A percentile compares a stretch with the other conserved stretches of the same genome.
phyloP scores from a whole-genome alignment of 1,140 invertebrate genomes.

The Gonioctena quinquepunctata region DNA sequence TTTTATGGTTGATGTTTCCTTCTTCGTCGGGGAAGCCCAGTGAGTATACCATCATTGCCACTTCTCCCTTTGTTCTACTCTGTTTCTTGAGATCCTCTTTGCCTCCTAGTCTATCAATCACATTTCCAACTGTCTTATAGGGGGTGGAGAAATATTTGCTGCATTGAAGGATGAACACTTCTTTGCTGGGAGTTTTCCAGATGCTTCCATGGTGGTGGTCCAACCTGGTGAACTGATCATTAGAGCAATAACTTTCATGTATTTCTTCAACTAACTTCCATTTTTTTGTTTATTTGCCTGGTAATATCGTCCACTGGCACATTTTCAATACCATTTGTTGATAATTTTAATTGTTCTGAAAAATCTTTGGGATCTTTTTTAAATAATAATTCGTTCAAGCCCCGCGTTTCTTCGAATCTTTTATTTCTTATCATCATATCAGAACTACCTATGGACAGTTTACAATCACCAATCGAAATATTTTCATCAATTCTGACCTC shows the following conservation, averaged over 20 bases:
- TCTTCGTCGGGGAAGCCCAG: neutral
- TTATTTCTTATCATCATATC: neutral
- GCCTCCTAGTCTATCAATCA: too few species aligned
- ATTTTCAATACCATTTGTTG: conserved; percentile 15
- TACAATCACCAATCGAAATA: conserved; percentile 20
- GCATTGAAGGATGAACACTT: too few species aligned
- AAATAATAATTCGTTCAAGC: conserved; percentile 25
- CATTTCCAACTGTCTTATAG: too few species aligned
- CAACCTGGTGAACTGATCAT: too few species aligned
- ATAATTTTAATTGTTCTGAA: conserved; percentile 13
- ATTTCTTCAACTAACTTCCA: too few species aligned
- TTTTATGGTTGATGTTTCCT: neutral
- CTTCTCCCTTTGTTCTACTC: too few species aligned
- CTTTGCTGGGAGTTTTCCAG: too few species aligned
- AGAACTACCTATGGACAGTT: conserved; percentile 8
- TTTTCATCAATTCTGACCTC: neutral
- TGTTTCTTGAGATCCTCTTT: too few species aligned
- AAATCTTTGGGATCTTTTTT: conserved; percentile 18
- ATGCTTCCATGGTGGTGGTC: too few species aligned
- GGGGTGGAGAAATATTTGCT: too few species aligned
- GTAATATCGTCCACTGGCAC: conserved; percentile 12
- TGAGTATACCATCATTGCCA: neutral
- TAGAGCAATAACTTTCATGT: too few species aligned
- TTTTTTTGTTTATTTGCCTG: conserved; percentile 7
- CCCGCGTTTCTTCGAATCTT: conserved; percentile 19